A percentile compares a stretch with the other conserved stretches of the same genome.
Evolutionary conservation across 1,140 invertebrate genomes (phyloP).

Genomic region (Melipona quadrifasciata): DNA sequence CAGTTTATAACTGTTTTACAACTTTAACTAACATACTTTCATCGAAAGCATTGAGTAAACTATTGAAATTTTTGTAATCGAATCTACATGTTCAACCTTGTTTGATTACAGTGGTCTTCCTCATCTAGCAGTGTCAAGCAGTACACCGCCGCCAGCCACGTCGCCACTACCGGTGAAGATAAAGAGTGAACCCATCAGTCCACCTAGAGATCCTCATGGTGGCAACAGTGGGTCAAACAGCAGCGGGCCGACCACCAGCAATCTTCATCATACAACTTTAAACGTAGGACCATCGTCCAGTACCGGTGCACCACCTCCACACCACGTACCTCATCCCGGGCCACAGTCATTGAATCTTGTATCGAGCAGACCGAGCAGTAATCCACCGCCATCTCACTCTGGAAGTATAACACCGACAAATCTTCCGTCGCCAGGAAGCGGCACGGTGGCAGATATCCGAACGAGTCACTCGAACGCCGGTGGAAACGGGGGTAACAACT

Average conservation of each 20-base stretch:
- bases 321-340: slow-evolving; percentile 81
- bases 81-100: background rate
- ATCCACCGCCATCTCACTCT: slow-evolving; percentile 81
- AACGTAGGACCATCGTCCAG: slow-evolving; percentile 78
- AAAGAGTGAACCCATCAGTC: slow-evolving; percentile 97
- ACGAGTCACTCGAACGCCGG: slow-evolving; percentile 81
- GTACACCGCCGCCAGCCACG: slow-evolving; percentile 89
- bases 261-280: slow-evolving; percentile 75
- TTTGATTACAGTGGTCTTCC: slow-evolving; percentile 85
- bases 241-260: slow-evolving; percentile 69
- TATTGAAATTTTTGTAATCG: background rate
- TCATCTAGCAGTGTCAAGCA: slow-evolving; percentile 91
- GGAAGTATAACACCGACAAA: slow-evolving; percentile 90
- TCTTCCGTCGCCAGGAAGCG: slow-evolving; percentile 86
- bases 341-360: slow-evolving; percentile 84
- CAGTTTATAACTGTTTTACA: background rate
- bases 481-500: slow-evolving; percentile 80
- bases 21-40: background rate
- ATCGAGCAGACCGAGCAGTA: slow-evolving; percentile 77
- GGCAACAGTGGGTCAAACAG: slow-evolving; percentile 73
- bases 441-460: slow-evolving; percentile 74
- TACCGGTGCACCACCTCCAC: slow-evolving; percentile 78
- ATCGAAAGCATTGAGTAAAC: background rate
- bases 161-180: slow-evolving; percentile 94
- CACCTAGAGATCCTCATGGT: slow-evolving; percentile 86